Evolutionary conservation across 2,888 invertebrate genomes (phyloP).

Genomic region (Platypus cylindrus): DNA sequence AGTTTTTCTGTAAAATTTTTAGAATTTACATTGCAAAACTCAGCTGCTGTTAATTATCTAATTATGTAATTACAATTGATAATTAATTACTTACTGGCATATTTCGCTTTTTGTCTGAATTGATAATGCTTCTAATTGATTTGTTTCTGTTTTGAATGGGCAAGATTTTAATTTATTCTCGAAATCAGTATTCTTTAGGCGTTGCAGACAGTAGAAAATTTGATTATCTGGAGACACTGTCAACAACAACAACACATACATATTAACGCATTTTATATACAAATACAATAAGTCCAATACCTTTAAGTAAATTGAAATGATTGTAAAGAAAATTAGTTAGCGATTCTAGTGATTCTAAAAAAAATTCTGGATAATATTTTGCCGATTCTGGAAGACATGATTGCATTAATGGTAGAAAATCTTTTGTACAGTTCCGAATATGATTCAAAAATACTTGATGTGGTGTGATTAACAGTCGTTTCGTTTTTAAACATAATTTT

Average conservation of each 20-base stretch:
- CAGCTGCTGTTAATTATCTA: neutral
- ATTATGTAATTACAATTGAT: neutral
- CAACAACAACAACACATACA: no score
- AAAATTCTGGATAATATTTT: slow-evolving; percentile 13
- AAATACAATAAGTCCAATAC: slow-evolving; percentile 4
- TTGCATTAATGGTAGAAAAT: slow-evolving; percentile 3
- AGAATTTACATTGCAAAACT: no score
- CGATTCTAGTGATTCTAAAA: slow-evolving; percentile 7
- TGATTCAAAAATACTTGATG: slow-evolving; percentile 5
- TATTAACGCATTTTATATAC: no score
- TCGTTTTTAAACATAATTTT: slow-evolving; percentile 1
- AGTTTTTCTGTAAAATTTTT: slow-evolving; percentile 7
- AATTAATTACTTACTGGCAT: slow-evolving; percentile 9
- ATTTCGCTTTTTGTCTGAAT: slow-evolving; percentile 8
- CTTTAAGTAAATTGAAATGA: slow-evolving; percentile 5
- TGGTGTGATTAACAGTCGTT: slow-evolving; percentile 9
- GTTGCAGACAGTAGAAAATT: slow-evolving; percentile 6
- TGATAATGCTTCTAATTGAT: neutral
- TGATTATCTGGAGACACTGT: slow-evolving; percentile 6
- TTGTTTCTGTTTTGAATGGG: neutral
- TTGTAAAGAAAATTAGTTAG: slow-evolving; percentile 11
- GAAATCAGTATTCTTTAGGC: slow-evolving; percentile 2
- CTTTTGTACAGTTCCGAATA: slow-evolving; percentile 9
- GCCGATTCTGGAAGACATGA: slow-evolving; percentile 11
- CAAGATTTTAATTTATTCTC: neutral